phyloP scores from a whole-genome alignment of 2,113 vertebrate species.

The Chrysemys picta region DNA sequence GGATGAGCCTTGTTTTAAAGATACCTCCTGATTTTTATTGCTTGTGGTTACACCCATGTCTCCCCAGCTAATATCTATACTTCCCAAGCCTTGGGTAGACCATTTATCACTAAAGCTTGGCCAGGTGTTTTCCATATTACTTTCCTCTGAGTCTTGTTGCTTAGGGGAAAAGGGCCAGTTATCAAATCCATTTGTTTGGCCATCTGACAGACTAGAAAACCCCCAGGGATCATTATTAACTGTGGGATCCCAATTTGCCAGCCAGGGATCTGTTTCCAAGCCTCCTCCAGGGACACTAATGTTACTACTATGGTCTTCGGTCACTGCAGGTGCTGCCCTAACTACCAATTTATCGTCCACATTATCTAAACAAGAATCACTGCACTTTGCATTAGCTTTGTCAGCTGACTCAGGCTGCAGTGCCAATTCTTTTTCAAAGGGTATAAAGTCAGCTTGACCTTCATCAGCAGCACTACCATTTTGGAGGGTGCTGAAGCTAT shows the following conservation, averaged over 20 bases:
- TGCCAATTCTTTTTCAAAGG: conserved; percentile 18
- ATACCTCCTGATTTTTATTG: conserved; percentile 56
- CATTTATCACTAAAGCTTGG: conserved; percentile 75
- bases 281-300: conserved; percentile 49
- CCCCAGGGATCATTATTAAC: conserved; percentile 68
- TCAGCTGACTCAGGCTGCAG: conserved; percentile 17
- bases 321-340: not conserved
- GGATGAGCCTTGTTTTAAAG: conserved; percentile 39
- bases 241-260: conserved; percentile 75
- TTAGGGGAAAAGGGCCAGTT: conserved; percentile 75
- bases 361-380: conserved; percentile 31
- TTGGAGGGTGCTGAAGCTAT: not conserved
- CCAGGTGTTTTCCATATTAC: conserved; percentile 64
- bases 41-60: conserved; percentile 41
- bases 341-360: conserved; percentile 48
- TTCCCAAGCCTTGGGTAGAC: conserved; percentile 70
- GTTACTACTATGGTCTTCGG: conserved; percentile 13
- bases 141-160: conserved; percentile 58
- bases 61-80: conserved; percentile 60
- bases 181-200: conserved; percentile 72
- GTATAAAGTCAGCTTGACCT: conserved; percentile 29
- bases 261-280: conserved; percentile 75
- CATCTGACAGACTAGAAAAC: conserved; percentile 66
- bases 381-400: conserved; percentile 19
- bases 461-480: conserved; percentile 5